A percentile compares a stretch with the other conserved stretches of the same genome.
Evolutionary conservation across 2,888 invertebrate species (phyloP).

Genomic region (Caenorhabditis drosophilae): DNA sequence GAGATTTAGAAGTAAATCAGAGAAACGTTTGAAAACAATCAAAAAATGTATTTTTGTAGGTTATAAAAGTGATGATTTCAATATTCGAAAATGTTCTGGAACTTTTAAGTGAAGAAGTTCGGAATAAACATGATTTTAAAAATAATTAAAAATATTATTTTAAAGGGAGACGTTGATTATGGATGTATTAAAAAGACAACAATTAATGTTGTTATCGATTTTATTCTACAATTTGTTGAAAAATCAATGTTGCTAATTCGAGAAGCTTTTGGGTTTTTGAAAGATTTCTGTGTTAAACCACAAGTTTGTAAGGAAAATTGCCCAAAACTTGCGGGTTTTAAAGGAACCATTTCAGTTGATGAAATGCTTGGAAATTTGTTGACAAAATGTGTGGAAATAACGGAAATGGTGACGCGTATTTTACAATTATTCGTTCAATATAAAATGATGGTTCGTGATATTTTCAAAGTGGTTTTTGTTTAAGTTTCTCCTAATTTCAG

Average conservation of each 20-base stretch:
- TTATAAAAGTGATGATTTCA: constrained; percentile 10
- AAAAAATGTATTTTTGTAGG: background rate
- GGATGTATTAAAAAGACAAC: constrained; percentile 23
- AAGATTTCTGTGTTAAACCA: constrained; percentile 31
- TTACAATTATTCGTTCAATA: constrained; percentile 35
- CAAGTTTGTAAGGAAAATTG: constrained; percentile 30
- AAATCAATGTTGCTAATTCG: constrained; percentile 16
- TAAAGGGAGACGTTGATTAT: constrained; percentile 19
- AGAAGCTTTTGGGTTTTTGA: constrained; percentile 23
- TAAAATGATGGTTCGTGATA: constrained; percentile 19
- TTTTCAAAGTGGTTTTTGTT: no score
- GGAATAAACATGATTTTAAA: no score
- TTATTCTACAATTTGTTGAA: constrained; percentile 19
- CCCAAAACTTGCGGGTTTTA: no score
- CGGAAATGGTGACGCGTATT: constrained; percentile 23
- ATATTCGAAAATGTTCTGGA: constrained; percentile 35
- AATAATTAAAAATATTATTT: no score
- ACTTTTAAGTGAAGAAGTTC: constrained; percentile 30
- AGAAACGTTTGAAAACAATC: background rate
- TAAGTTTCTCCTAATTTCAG: constrained; percentile 2
- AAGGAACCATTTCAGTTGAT: constrained; percentile 9
- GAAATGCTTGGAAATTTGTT: constrained; percentile 16
- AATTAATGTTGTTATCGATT: constrained; percentile 22
- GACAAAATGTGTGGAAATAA: constrained; percentile 23
- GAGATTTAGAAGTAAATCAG: background rate